Evolutionary conservation across 2,797 vertebrate genomes (phyloP).

Genomic region (Spinibarbus caldwelli): DNA sequence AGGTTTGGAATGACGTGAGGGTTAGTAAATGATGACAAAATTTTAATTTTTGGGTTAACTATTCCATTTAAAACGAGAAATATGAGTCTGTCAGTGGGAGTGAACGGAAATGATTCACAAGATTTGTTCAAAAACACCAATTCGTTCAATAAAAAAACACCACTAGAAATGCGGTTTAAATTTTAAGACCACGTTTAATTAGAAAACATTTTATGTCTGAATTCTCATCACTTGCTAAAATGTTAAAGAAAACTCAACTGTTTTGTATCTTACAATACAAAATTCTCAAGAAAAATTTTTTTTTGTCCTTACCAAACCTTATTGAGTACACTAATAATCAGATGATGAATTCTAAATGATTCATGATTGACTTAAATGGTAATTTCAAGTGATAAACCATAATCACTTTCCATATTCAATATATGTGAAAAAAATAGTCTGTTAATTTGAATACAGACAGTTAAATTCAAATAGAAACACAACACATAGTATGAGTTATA

Average conservation of each 20-base stretch:
- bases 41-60: no score
- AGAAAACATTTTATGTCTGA: background rate
- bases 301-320: background rate
- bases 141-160: no score
- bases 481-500: constrained; percentile 66
- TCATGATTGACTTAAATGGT: background rate
- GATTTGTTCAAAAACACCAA: no score
- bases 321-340: background rate
- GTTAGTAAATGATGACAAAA: no score
- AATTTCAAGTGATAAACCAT: background rate
- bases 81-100: no score
- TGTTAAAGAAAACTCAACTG: background rate
- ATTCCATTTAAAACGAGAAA: no score
- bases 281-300: background rate
- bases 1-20: no score
- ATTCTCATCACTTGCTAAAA: background rate
- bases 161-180: no score
- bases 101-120: no score
- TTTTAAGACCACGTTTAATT: background rate
- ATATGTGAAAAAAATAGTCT: background rate
- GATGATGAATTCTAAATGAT: background rate
- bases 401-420: background rate
- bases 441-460: background rate
- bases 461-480: background rate
- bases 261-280: background rate